phyloP scores from a whole-genome alignment of 2,797 vertebrate species.

The Gephyroberyx darwinii region DNA sequence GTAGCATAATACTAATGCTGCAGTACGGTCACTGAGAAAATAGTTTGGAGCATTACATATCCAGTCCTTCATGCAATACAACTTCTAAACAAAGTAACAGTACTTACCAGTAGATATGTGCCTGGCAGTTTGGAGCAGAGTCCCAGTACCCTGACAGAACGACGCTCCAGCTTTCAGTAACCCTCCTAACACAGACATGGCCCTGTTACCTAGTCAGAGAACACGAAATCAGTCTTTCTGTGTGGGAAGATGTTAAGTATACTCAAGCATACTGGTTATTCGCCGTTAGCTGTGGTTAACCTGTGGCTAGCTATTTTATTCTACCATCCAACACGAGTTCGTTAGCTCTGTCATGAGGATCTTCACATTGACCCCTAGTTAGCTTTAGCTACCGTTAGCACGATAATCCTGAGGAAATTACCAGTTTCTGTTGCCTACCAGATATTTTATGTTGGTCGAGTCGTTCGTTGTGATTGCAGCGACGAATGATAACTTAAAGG shows the following conservation, averaged over 20 bases:
- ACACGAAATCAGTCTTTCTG: neutral
- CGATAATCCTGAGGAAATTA: conserved; percentile 8
- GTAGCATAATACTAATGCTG: too few relatives aligned
- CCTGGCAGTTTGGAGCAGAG: conserved; percentile 60
- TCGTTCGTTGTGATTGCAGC: neutral
- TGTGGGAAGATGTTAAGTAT: too few relatives aligned
- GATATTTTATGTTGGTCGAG: neutral
- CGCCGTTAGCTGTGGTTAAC: neutral
- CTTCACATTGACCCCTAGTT: neutral
- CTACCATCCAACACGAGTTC: neutral
- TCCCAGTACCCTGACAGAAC: conserved; percentile 66
- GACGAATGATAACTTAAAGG: neutral
- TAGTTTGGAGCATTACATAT: too few relatives aligned
- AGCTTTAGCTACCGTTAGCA: conserved; percentile 23
- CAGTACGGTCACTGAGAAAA: too few relatives aligned
- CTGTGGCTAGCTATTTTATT: neutral
- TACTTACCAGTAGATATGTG: conserved; percentile 72
- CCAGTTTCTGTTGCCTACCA: conserved; percentile 23
- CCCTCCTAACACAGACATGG: conserved; percentile 73
- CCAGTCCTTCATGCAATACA: neutral
- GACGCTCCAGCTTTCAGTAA: conserved; percentile 67
- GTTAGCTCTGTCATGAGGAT: neutral
- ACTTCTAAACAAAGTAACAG: too few relatives aligned
- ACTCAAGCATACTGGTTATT: neutral
- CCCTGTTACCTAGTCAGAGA: conserved; percentile 20